Base-by-base conservation (phyloP, 1,140 invertebrate genomes). In the Coenobita brevimanus region DNA sequence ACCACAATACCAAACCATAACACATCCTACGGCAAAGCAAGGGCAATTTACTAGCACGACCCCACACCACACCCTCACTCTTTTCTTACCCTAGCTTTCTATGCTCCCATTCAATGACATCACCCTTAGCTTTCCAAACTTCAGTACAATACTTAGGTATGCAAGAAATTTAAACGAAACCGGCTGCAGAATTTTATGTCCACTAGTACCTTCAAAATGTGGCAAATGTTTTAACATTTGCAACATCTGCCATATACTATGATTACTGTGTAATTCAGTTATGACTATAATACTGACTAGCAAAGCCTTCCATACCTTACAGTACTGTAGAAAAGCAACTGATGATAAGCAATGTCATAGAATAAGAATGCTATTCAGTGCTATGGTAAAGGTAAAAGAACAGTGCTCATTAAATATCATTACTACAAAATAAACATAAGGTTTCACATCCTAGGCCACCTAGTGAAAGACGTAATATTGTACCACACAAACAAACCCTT, bases 1-100 rank as follows among this genome's bases (percentile, higher is more conserved):
- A 88, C 86, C 86, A 88, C 86, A 88, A 82, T 82, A 88, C 86
- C 86, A 88, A 82, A 88, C 86, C 86, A 88, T 88, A 88, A 88
- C 86, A 88, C 86, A 88, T 76, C 86, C 86, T 88, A 88, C 73
- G 86, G 86, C 86, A 88, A 79, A 88, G 86, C 86, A 88, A 88
- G 86, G 86, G 46, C 75, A 80, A 79, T 88, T 88, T 88, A 88
- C 86, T 88, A 76, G 79, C 79, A 57, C 80, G 80, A 79, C 86
- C 86, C 30, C 46, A 50, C 46, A 50, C 60, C 54, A 82, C 86
- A 33, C 69, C 50, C 71, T 88, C 71, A 73, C 85, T 76, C 78
- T 80, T 50, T 73, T 60, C n/a, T n/a, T n/a, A n/a, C n/a, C n/a
- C n/a, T n/a, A n/a, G n/a, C n/a, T 71, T 60, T 73, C 67, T 62